Evolutionary conservation across 1,140 invertebrate species (phyloP).

Genomic region (Anagrus nilaparvatae): DNA sequence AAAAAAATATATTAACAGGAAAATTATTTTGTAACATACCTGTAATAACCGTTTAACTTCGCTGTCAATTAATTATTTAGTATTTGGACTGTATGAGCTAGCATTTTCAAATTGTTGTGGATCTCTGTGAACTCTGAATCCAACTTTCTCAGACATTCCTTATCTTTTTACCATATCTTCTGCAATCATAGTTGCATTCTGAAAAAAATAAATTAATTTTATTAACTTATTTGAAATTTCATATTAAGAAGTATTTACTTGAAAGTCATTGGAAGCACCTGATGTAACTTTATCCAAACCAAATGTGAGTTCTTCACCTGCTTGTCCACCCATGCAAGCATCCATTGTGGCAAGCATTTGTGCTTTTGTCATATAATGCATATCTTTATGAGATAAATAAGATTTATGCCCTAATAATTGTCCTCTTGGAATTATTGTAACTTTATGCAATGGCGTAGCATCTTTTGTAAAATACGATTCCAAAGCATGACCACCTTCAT

Average conservation of each 20-base stretch:
- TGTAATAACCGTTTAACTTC: conserved; percentile 86
- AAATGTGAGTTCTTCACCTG: conserved; percentile 93
- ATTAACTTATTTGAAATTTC: background rate
- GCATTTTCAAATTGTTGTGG: conserved; percentile 8
- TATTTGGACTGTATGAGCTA: conserved; percentile 60
- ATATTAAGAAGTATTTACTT: conserved; percentile 28
- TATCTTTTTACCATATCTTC: conserved; percentile 90
- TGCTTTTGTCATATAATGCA: conserved; percentile 78
- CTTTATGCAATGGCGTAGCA: conserved; percentile 83
- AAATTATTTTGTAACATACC: conserved; percentile 32
- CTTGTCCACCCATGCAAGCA: conserved; percentile 92
- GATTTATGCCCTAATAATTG: conserved; percentile 76
- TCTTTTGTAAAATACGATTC: conserved; percentile 89
- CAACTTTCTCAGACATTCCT: conserved; percentile 96
- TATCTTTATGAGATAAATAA: conserved; percentile 64
- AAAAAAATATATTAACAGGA: background rate
- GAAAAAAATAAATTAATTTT: conserved; percentile 40
- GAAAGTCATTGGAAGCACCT: conserved; percentile 63
- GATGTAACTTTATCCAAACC: conserved; percentile 91
- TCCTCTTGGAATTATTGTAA: conserved; percentile 89
- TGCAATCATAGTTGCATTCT: conserved; percentile 84
- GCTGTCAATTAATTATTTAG: conserved; percentile 78
- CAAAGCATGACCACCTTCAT: conserved; percentile 94
- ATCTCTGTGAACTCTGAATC: conserved; percentile 61
- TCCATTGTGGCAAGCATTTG: conserved; percentile 91